Evolutionary conservation across 2,888 invertebrate genomes (phyloP).

Genomic region (Drosophila setosimentum): DNA sequence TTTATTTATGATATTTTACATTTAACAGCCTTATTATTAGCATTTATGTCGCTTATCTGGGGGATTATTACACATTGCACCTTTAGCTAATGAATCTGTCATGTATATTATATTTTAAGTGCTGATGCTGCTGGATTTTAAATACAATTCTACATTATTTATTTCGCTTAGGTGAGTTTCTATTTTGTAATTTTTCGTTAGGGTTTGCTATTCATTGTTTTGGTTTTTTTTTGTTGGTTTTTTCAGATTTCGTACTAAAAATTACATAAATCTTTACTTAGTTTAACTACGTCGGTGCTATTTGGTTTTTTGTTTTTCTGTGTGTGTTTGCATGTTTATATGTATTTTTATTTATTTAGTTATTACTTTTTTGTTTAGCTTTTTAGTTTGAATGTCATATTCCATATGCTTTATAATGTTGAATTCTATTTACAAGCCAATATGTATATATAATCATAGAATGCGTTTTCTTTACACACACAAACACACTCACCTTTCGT

Average conservation of each 20-base stretch:
- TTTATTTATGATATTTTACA: conserved; percentile 82
- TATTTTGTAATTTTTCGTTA: conserved; percentile 39
- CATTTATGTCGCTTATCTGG: conserved; percentile 73
- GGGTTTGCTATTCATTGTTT: conserved; percentile 51
- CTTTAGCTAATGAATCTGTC: conserved; percentile 43
- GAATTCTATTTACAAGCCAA: conserved; percentile 76
- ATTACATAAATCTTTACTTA: conserved; percentile 62
- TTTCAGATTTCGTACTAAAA: conserved; percentile 54
- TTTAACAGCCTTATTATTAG: conserved; percentile 84
- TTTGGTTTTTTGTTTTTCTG: conserved; percentile 26
- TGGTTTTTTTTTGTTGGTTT: conserved; percentile 19
- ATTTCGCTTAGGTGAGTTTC: conserved; percentile 16
- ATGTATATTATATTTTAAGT: conserved; percentile 47
- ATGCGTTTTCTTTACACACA: conserved; percentile 10
- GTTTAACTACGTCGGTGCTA: conserved; percentile 67
- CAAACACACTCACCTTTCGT: conserved; percentile 42
- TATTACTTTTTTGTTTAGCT: conserved; percentile 17
- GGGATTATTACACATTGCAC: conserved; percentile 69
- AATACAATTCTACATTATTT: conserved; percentile 42
- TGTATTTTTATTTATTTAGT: neutral
- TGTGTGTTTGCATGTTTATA: conserved; percentile 11
- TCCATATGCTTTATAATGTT: conserved; percentile 62
- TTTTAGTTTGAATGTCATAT: conserved; percentile 42
- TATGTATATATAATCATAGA: conserved; percentile 45
- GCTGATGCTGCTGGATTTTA: conserved; percentile 45